Base-by-base conservation (phyloP, 2,888 invertebrate genomes). In the Blera fallax region DNA sequence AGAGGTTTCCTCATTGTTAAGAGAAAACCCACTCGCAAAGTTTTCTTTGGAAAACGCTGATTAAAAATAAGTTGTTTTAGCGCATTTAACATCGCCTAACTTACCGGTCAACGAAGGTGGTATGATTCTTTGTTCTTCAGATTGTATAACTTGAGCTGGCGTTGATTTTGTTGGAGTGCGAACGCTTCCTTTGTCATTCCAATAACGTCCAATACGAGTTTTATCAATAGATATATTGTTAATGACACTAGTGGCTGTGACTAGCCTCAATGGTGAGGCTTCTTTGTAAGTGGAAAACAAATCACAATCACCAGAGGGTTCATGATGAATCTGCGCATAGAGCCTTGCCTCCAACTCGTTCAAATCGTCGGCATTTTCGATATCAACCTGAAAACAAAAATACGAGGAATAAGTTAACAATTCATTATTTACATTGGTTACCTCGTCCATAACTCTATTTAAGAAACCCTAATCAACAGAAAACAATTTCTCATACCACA, bases 241-340 rank as follows among this genome's bases (percentile, higher is more conserved):
- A 24, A 90, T 87, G 50, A 90, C 87, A 24, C 89, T 88, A 14
- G 78, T 89, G 34, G 87, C 56, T 3, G 88, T 89, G 0, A 90
- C 90, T 65, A 88, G 87, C 4, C 89, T 87, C 8, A 72, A 43
- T 16, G 70, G 62, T 60, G 67, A 62, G n/a, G 48, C 16, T 62
- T 76, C 62, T 40, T 80, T 43, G 14, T 70, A 67, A 16, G 40
- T 37, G n/a, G 60, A 37, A 16, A 76, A 45, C 37, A 69, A 29
- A 29, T 69, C 77, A 56, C 87, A 87, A 77, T 74, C 74, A 50
- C 67, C 84, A 45, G 77, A 69, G 2, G 88, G 56, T 67, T 89
- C 90, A 88, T 92, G 92, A 82, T 92, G 92, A 65, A 92, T 89
- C 76, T 90, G 89, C n/a, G 89, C 90, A 83, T 92, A 92, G 2